Evolutionary conservation across 2,888 invertebrate genomes (phyloP), one percentile per base, ranked within the genome.

Genomic region (Hipparchia semele): DNA sequence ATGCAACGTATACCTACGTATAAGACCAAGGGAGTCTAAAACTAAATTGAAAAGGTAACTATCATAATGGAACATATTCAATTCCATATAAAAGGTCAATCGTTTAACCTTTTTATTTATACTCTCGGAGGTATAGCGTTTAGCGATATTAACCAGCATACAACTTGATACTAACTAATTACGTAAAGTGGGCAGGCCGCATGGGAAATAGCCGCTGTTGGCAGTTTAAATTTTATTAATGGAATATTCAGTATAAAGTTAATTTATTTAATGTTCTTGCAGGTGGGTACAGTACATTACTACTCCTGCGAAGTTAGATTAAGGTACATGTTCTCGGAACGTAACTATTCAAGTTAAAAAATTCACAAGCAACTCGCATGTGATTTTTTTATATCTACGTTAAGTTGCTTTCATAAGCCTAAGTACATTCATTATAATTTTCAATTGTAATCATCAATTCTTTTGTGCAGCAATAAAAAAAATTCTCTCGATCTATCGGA

Each of bases 51-150:
- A 68, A 71, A 69, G 58, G 8, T 67, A 58, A 59, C 70, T 70
- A 65, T 39, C 68, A 60, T 75, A 73, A 75, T 75, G 75, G 64
- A 75, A 75, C 62, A 72, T 53, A 59, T 56, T 65, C 51, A 65
- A 65, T 74, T 66, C 59, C 54, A 54, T 51, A 68, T 69, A 70
- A 70, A 70, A 51, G 68, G 71, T 51, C 10, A 59, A 59, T 51
- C 49, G 59, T 49, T 59, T 68, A 68, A 56, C 56, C 13, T 72
- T 68, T 75, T 60, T 59, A 69, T 73, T 39, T 39, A 39, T 71
- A 67, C 13, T 62, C 75, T 60, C 74, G 45, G 33, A 72, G 65
- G 75, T 56, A 72, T 74, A 67, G 23, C 49, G 65, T 70, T 70
- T 67, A 72, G 72, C 53, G 59, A 70, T 70, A 72, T 72, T 74